Conservation (phyloP, 1,140 invertebrate genomes). For the Drosophila sp. region DNA sequence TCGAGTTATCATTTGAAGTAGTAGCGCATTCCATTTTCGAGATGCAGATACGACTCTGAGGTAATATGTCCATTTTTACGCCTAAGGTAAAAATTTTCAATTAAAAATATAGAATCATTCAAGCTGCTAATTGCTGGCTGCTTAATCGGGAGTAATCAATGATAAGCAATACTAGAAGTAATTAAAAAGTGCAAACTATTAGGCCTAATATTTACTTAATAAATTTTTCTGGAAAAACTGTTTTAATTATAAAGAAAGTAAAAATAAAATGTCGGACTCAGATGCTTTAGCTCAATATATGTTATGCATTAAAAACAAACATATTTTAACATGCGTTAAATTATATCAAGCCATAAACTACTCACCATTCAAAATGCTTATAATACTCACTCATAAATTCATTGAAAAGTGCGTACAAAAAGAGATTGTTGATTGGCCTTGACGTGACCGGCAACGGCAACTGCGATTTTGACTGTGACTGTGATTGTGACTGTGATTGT, state of each 20-base stretch:
- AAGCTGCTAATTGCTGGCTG: not conserved
- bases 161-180: too few relatives aligned
- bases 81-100: slow-evolving; percentile 43
- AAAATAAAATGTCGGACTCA: not conserved
- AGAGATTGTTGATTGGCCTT: slow-evolving; percentile 80
- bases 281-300: slow-evolving; percentile 1
- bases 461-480: too few relatives aligned
- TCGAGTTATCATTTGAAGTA: slow-evolving; percentile 4
- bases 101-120: slow-evolving; percentile 25
- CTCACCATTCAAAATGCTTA: slow-evolving; percentile 13
- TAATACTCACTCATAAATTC: slow-evolving; percentile 42
- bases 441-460: slow-evolving; percentile 24
- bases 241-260: too few relatives aligned
- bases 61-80: not conserved
- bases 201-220: too few relatives aligned
- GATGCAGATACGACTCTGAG: slow-evolving; percentile 21
- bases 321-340: slow-evolving; percentile 11
- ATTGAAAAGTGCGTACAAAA: slow-evolving; percentile 66
- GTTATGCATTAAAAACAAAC: slow-evolving; percentile 8
- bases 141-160: not conserved
- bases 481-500: not conserved
- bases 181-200: too few relatives aligned
- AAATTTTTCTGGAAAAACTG: too few relatives aligned
- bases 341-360: slow-evolving; percentile 23
- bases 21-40: slow-evolving; percentile 19